These are phyloP conservation scores for Cephus pulcher DNA, from an alignment of 2,888 invertebrate genomes.

Conservation along the genomic window DNA sequence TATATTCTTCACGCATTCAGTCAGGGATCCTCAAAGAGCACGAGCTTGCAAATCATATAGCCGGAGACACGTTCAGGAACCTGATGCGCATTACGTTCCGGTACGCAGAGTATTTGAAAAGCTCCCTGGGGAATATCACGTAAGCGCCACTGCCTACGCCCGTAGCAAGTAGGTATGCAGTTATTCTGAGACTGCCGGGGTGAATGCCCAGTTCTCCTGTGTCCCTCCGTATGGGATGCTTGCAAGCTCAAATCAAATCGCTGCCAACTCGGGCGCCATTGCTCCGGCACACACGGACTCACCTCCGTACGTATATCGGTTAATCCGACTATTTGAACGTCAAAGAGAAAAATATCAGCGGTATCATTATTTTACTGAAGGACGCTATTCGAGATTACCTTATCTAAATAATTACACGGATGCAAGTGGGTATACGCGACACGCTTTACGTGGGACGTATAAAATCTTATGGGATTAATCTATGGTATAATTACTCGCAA, in stretches of 20 bases:
- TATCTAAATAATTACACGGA: background rate
- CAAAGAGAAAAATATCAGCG: background rate
- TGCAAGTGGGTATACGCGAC: background rate
- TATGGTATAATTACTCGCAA: background rate
- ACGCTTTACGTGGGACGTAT: background rate
- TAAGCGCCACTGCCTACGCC: slow-evolving; percentile 46
- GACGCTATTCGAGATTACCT: background rate
- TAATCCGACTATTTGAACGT: background rate
- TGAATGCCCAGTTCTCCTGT: slow-evolving; percentile 52
- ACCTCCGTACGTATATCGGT: background rate
- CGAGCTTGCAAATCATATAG: background rate
- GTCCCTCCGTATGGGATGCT: background rate
- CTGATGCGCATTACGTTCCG: background rate
- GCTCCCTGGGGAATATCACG: slow-evolving; percentile 32
- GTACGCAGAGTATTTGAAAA: slow-evolving; percentile 3
- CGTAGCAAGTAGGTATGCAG: slow-evolving; percentile 57
- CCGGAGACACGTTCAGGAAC: background rate
- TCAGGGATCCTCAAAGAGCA: slow-evolving; percentile 23
- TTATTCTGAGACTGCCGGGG: slow-evolving; percentile 62
- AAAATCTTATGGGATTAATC: background rate
- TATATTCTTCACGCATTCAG: background rate
- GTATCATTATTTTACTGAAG: background rate
- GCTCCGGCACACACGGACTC: background rate
- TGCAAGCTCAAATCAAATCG: slow-evolving; percentile 11
- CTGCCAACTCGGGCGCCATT: background rate